Evolutionary conservation across 2,113 vertebrate species (phyloP).

Genomic region (Cyrtonyx montezumae): DNA sequence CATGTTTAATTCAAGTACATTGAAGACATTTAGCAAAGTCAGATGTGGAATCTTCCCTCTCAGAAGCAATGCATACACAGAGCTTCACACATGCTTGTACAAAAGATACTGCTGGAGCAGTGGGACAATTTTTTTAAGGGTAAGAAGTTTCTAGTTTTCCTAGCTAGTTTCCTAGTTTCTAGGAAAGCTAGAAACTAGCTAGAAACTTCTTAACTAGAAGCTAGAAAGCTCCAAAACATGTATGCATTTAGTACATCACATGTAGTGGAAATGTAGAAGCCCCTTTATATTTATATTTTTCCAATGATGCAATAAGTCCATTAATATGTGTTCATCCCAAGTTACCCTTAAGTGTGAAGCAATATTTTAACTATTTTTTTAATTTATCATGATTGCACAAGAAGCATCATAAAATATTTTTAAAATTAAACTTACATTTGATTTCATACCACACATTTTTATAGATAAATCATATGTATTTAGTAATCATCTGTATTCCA

Average conservation of each 20-base stretch:
- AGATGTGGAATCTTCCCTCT: neutral
- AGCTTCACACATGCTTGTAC: neutral
- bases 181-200: too few species aligned
- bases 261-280: neutral
- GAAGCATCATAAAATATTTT: neutral
- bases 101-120: neutral
- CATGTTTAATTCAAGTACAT: neutral
- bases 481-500: neutral
- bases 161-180: too few species aligned
- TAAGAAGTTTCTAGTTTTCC: neutral
- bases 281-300: neutral
- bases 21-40: neutral
- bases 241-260: neutral
- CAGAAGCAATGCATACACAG: neutral
- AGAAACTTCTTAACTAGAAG: too few species aligned
- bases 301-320: neutral
- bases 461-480: neutral
- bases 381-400: neutral
- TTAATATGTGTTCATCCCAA: neutral
- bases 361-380: neutral
- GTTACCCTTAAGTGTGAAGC: neutral
- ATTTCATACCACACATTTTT: neutral
- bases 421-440: neutral
- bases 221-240: neutral
- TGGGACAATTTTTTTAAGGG: neutral